Conservation (phyloP, 2,888 invertebrate genomes). For the Flexamia atlantica region DNA sequence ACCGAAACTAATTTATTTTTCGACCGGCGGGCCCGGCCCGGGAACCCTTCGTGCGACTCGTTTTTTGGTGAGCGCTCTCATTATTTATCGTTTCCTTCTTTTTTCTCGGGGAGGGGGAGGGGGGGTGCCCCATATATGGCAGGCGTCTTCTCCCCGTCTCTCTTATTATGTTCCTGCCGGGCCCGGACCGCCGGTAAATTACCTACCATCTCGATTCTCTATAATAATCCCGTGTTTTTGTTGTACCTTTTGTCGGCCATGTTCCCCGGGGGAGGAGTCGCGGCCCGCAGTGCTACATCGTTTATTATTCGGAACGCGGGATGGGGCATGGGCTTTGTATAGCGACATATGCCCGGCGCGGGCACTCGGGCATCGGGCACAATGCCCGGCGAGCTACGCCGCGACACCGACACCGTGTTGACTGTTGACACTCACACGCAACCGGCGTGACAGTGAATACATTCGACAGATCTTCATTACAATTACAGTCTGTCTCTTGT, state of each 20-base stretch:
- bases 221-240: conserved; percentile 62
- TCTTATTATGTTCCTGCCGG: conserved; percentile 42
- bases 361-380: too few relatives aligned
- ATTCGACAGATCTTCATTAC: conserved; percentile 39
- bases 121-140: conserved; percentile 59
- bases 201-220: conserved; percentile 60
- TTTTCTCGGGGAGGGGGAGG: conserved; percentile 26
- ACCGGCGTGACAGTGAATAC: conserved; percentile 52
- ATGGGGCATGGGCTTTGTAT: conserved; percentile 16
- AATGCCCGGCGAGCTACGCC: not conserved
- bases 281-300: conserved; percentile 18
- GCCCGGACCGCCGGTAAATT: conserved; percentile 37
- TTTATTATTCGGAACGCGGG: conserved; percentile 49
- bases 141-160: conserved; percentile 46
- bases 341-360: conserved; percentile 53
- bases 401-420: conserved; percentile 37
- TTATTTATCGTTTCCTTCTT: conserved; percentile 61
- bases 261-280: conserved; percentile 33
- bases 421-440: conserved; percentile 28
- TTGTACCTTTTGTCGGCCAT: conserved; percentile 62
- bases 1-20: conserved; percentile 62
- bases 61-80: conserved; percentile 60
- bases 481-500: conserved; percentile 19
- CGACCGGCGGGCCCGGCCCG: conserved; percentile 44
- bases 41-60: conserved; percentile 17